A percentile compares a stretch with the other conserved stretches of the same genome.
These are phyloP conservation scores for Acanthurus tractus DNA, from an alignment of 2,797 vertebrate genomes.

Conservation along the genomic window DNA sequence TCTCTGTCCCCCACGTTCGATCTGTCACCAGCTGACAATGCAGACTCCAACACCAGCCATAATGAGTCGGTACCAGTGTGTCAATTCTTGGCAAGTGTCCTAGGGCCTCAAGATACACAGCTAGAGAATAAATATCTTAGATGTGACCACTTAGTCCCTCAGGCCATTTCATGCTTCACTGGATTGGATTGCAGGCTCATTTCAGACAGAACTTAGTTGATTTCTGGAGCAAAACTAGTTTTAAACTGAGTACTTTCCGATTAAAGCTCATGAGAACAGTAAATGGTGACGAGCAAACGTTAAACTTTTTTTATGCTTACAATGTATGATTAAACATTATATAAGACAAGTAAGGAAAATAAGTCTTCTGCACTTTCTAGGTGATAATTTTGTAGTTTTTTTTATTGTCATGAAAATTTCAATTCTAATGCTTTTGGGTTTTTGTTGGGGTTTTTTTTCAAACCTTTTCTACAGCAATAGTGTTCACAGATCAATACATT, in stretches of 20 bases:
- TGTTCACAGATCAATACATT: background rate
- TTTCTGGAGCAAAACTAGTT: slow-evolving; percentile 37
- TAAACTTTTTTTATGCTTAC: no score
- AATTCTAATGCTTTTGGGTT: background rate
- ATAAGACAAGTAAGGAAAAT: no score
- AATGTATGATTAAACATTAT: no score
- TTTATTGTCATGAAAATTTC: no score
- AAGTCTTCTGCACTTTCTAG: no score
- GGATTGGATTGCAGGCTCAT: slow-evolving; percentile 40
- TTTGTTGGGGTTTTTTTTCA: background rate
- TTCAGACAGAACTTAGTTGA: slow-evolving; percentile 23
- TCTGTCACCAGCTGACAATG: slow-evolving; percentile 57
- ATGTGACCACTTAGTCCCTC: slow-evolving; percentile 66
- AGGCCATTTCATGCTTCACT: slow-evolving; percentile 58
- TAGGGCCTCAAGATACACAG: slow-evolving; percentile 49
- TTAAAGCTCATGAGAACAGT: background rate
- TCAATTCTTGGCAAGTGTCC: slow-evolving; percentile 70
- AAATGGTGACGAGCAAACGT: background rate
- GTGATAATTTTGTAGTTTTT: no score
- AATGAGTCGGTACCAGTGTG: slow-evolving; percentile 60
- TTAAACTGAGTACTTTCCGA: background rate
- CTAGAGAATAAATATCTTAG: slow-evolving; percentile 67
- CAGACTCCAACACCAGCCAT: slow-evolving; percentile 53
- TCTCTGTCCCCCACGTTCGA: slow-evolving; percentile 14
- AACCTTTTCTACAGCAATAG: background rate